phyloP scores from a whole-genome alignment of 2,888 invertebrate genomes.

The Seira ritae region DNA sequence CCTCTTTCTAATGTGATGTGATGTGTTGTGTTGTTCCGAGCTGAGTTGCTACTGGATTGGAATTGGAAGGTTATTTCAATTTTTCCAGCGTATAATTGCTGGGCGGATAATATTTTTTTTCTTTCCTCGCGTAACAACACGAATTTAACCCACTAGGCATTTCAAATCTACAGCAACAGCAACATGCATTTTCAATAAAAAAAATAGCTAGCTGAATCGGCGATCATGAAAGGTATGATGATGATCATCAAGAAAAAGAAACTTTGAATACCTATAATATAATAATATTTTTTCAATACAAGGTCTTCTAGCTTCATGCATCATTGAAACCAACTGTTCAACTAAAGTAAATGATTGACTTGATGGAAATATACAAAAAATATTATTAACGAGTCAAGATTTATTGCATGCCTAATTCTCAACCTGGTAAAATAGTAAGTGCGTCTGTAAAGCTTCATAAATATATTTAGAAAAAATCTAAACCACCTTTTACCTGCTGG shows the following conservation, averaged over 20 bases:
- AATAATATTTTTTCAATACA: too few relatives aligned
- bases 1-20: too few relatives aligned
- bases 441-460: too few relatives aligned
- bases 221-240: too few relatives aligned
- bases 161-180: slow-evolving; percentile 22
- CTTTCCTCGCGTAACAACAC: slow-evolving; percentile 4
- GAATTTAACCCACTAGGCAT: slow-evolving; percentile 18
- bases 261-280: too few relatives aligned
- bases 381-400: neutral
- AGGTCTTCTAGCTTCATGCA: slow-evolving; percentile 54
- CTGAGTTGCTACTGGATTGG: slow-evolving; percentile 23
- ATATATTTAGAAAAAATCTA: too few relatives aligned
- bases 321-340: slow-evolving; percentile 42
- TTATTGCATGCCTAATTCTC: too few relatives aligned
- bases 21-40: too few relatives aligned
- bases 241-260: too few relatives aligned
- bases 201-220: too few relatives aligned
- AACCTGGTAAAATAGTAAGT: too few relatives aligned
- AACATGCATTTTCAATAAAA: neutral
- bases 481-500: too few relatives aligned
- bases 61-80: slow-evolving; percentile 60
- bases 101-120: slow-evolving; percentile 48
- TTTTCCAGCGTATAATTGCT: slow-evolving; percentile 63
- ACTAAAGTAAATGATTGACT: neutral
- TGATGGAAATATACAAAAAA: slow-evolving; percentile 7